Evolutionary conservation across 1,140 invertebrate genomes (phyloP).

Genomic region (Hycleus phaleratus): DNA sequence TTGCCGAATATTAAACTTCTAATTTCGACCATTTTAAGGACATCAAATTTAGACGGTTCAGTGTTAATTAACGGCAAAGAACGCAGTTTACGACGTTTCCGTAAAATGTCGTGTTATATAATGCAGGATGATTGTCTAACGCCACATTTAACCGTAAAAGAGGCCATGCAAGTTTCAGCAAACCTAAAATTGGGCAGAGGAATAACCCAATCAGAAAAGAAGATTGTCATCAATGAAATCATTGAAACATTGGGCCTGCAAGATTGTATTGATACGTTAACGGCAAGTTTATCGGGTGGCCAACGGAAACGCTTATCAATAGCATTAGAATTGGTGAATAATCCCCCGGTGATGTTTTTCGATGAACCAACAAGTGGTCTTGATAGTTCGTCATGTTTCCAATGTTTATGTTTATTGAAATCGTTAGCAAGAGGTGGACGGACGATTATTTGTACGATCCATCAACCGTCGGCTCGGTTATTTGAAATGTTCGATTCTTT

Average conservation of each 20-base stretch:
- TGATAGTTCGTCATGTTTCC: slow-evolving; percentile 87
- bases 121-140: slow-evolving; percentile 93
- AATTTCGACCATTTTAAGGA: slow-evolving; percentile 46
- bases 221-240: slow-evolving; percentile 74
- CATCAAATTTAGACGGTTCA: slow-evolving; percentile 66
- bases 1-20: neutral
- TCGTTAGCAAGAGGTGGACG: slow-evolving; percentile 70
- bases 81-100: slow-evolving; percentile 74
- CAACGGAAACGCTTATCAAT: slow-evolving; percentile 90
- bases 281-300: slow-evolving; percentile 80
- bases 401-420: slow-evolving; percentile 78
- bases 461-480: slow-evolving; percentile 90
- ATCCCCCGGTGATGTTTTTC: slow-evolving; percentile 95
- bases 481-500: slow-evolving; percentile 95
- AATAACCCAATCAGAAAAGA: slow-evolving; percentile 63
- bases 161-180: slow-evolving; percentile 85
- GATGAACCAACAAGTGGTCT: slow-evolving; percentile 95
- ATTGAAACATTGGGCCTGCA: slow-evolving; percentile 55
- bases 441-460: slow-evolving; percentile 93
- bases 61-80: slow-evolving; percentile 79
- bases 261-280: slow-evolving; percentile 73
- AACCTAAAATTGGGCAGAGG: slow-evolving; percentile 86
- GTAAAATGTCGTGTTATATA: slow-evolving; percentile 91
- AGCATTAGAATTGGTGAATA: slow-evolving; percentile 75
- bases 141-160: slow-evolving; percentile 78